Base-by-base conservation (phyloP, 2,797 vertebrate genomes). In the Salmo trutta region DNA sequence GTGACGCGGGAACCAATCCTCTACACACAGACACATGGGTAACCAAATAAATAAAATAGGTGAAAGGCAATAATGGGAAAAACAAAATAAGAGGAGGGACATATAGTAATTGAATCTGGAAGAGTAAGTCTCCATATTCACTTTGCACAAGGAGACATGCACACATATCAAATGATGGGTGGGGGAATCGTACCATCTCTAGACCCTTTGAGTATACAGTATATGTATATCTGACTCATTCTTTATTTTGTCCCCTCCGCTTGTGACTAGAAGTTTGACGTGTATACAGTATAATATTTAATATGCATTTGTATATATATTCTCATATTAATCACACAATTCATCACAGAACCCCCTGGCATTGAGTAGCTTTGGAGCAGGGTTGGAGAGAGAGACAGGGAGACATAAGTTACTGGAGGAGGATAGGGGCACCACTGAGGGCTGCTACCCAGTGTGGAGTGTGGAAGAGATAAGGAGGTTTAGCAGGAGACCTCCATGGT, bases 401-500 rank as follows among this genome's bases (percentile, higher is more conserved):
- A 82, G 79, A 88, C 85, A 87, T 86, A 86, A 89, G 89, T 91
- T 91, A 91, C 90, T 90, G 86, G 77, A 76, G 73, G 86, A 77
- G 53, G 75, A 81, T 69, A 69, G 12, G 67, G 72, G 71, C 51
- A 47, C 69, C 54, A 33, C 36, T 47, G 31, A 59, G 53, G 24
- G 17, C 27, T 54, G 54, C 52, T 52, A 41, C n/a, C 81, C 51
- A 27, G 73, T 56, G 21, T 56, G 17, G 47, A 65, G 36, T 10
- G 36, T 67, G 56, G 1, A 12, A 41, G 5, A 27, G 66, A 24
- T 4, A 54, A 62, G 7, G 19, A 29, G 31, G 41, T 88, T 95
- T 96, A 98, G 92, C 97, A 99, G 90, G 97, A 98, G 75, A 99
- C 95, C 92, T 98, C 97, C 96, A 99, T 96, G 90, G 97, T 98